Conservation (phyloP, 2,113 vertebrate species). For the Lagenorhynchus albirostris region DNA sequence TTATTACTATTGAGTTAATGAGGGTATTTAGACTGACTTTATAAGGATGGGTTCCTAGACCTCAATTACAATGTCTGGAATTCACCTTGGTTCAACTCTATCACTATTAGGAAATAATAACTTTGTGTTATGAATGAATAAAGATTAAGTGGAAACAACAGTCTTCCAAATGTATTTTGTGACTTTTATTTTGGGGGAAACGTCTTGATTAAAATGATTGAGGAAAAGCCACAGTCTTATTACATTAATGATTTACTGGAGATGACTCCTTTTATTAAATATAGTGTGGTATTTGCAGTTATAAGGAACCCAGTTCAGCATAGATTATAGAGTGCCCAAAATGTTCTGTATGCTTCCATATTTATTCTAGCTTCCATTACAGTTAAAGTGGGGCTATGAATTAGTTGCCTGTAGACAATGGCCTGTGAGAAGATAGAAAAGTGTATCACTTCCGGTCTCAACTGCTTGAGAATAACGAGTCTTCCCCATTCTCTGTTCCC, state of each 20-base stretch:
- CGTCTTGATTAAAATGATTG: background rate
- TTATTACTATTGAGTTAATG: background rate
- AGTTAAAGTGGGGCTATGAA: background rate
- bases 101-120: background rate
- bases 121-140: background rate
- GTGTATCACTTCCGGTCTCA: background rate
- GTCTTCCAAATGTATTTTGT: background rate
- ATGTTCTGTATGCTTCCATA: background rate
- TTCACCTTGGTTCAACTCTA: background rate
- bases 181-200: fast-evolving
- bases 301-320: background rate
- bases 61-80: background rate
- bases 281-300: background rate
- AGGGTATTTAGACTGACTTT: background rate
- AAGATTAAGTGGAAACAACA: background rate
- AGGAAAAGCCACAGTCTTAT: background rate
- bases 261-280: background rate
- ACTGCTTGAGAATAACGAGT: background rate
- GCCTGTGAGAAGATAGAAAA: background rate
- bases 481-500: background rate
- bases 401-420: background rate
- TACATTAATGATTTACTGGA: background rate
- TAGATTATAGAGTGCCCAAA: background rate
- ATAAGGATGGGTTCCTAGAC: background rate
- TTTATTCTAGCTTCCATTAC: background rate